phyloP scores from a whole-genome alignment of 2,888 invertebrate species.

The Psylliodes chrysocephalus region DNA sequence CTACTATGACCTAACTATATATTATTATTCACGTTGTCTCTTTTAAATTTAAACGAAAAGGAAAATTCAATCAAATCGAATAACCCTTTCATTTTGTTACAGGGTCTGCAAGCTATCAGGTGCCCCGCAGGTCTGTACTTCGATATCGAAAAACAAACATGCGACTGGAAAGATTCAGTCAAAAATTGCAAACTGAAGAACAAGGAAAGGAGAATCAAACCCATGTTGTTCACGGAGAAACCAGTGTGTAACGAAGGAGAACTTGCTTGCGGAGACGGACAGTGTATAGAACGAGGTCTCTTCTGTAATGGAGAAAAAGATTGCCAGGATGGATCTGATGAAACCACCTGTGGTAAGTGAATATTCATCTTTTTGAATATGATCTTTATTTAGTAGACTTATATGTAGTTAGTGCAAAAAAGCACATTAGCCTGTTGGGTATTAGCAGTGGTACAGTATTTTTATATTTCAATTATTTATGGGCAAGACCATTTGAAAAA shows the following conservation, averaged over 20 bases:
- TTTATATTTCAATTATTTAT: too few relatives aligned
- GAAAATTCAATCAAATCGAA: too few relatives aligned
- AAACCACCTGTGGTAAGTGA: constrained; percentile 87
- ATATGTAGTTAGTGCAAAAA: too few relatives aligned
- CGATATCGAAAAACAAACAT: constrained; percentile 94
- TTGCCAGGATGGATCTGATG: constrained; percentile 88
- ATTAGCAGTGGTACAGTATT: too few relatives aligned
- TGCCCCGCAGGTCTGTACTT: constrained; percentile 93
- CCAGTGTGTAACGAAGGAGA: constrained; percentile 89
- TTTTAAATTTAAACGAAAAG: too few relatives aligned
- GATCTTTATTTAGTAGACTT: too few relatives aligned
- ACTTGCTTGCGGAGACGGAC: constrained; percentile 87
- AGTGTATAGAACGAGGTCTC: constrained; percentile 87
- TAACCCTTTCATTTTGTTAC: constrained; percentile 53
- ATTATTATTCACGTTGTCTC: too few relatives aligned
- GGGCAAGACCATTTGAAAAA: too few relatives aligned
- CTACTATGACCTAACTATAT: too few relatives aligned
- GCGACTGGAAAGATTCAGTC: constrained; percentile 94
- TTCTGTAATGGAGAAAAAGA: constrained; percentile 95
- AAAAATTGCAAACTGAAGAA: constrained; percentile 91
- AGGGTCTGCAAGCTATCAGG: constrained; percentile 92
- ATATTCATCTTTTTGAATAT: too few relatives aligned
- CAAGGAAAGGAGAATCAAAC: constrained; percentile 89
- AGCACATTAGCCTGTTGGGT: too few relatives aligned
- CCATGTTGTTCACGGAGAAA: constrained; percentile 88